Base-by-base conservation (phyloP, 2,797 vertebrate species). In the Fringilla coelebs region DNA sequence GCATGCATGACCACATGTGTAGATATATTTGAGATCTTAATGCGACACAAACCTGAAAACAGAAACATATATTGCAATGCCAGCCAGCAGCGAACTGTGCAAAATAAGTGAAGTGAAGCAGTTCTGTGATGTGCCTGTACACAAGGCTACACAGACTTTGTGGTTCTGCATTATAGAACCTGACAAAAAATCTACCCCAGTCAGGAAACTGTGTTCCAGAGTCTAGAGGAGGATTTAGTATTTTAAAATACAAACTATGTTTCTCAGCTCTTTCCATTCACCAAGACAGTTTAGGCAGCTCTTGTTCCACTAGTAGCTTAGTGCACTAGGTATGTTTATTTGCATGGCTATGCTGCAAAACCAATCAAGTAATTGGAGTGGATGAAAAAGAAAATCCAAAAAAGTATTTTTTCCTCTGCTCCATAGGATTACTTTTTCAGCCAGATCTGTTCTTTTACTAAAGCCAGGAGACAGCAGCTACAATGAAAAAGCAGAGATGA, bases 1-100 rank as follows among this genome's bases (percentile, higher is more conserved):
- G 10, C 2, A 0, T 28, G 41, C 13, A 29, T 0, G 0, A 55
- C 13, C 43, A 74, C 19, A 1, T 2, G 10, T 25, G 5, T 4
- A 43, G 26, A 17, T 32, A 14, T n/a, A 54, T 46, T 41, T 38
- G 41, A 78, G 25, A 66, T 32, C 28, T 65, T 58, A 85, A 51
- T n/a, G 61, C 31, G 78, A 68, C 52, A 7, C 6, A 79, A 63
- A 19, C 4, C 43, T 86, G 66, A 81, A 83, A 85, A 80, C 2
- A 92, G 29, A 89, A 75, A 51, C 10, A 6, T 1, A 13, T 3
- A 55, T 10, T 63, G 18, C 57, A 25, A 19, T 16, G 29, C 14
- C 54, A 85, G 40, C n/a, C 36, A 85, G 43, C 61, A 66, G 18
- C 28, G 26, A 78, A 58, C 65, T 40, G 21, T 13, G 6, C n/a